Evolutionary conservation across 2,888 invertebrate genomes (phyloP), one percentile per base, ranked within the genome.

Genomic region (Troglohyphantes excavatus): DNA sequence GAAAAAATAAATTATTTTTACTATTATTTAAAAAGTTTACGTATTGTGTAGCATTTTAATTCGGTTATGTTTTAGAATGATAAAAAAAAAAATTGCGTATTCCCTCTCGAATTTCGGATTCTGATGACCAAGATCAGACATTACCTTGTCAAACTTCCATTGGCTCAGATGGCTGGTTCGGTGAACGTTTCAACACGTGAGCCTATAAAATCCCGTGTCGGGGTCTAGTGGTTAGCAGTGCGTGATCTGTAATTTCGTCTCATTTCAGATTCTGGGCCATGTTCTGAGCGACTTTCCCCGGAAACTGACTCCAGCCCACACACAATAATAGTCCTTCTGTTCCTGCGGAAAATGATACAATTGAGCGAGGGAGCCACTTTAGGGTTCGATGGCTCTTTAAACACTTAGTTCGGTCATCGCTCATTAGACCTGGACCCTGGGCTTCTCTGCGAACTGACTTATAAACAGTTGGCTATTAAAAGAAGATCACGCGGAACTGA

Each of bases 231-330:
- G n/a, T n/a, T 43, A 73, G 7, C 78, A 61, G 70, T 79, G 79
- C 86, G 86, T 86, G 68, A 29, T 68, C 76, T 76, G 76, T 23
- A 76, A 85, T 85, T 78, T 85, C 72, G 86, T 72, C 86, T 86
- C 70, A 86, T 86, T 86, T 76, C 68, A 46, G 78, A 86, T 86
- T 79, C 86, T 79, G 65, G 43, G 72, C 86, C 86, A 86, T 65
- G 79, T 76, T 67, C 61, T 19, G 61, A n/a, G 68, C 23, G 27
- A 33, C 85, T 85, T 84, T 73, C 73, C 67, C 84, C 68, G 85
- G 76, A 85, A 85, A 78, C 61, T 76, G 68, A 85, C 39, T 68
- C 73, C 85, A 33, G 39, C 26, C 33, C 61, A 19, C 11, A 13
- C 29, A 65, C 68, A 68, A 68, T 76, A 68, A 76, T 33, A 21